Evolutionary conservation across 1,140 invertebrate species (phyloP).

Genomic region (Lamellibrachia luymesi): DNA sequence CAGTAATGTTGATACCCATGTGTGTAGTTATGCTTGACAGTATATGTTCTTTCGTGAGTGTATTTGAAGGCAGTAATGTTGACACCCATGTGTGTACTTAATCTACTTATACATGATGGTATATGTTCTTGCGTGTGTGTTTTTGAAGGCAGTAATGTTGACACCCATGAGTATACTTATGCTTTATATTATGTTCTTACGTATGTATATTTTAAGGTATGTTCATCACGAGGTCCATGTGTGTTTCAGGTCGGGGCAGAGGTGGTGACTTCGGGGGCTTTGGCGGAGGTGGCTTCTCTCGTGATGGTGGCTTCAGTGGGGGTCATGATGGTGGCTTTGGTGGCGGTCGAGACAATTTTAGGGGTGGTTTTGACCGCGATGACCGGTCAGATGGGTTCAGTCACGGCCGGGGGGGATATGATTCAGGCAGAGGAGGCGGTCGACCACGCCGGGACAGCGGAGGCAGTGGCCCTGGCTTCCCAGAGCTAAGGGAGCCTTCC

Average conservation of each 20-base stretch:
- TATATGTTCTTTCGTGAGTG: no score
- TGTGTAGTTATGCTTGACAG: no score
- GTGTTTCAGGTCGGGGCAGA: background rate
- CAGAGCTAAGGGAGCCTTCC: background rate
- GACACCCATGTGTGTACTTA: no score
- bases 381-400: background rate
- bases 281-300: background rate
- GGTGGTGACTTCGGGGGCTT: background rate
- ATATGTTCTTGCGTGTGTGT: no score
- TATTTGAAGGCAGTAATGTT: no score
- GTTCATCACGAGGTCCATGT: background rate
- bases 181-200: no score
- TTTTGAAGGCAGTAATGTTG: no score
- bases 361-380: background rate
- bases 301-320: background rate
- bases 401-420: background rate
- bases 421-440: background rate
- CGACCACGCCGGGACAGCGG: background rate
- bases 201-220: no score
- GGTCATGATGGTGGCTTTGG: conserved; percentile 27
- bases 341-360: background rate
- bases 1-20: no score
- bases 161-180: no score
- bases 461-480: background rate
- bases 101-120: no score